Evolutionary conservation across 2,797 vertebrate genomes (phyloP).

Genomic region (Ctenopoma multispine): DNA sequence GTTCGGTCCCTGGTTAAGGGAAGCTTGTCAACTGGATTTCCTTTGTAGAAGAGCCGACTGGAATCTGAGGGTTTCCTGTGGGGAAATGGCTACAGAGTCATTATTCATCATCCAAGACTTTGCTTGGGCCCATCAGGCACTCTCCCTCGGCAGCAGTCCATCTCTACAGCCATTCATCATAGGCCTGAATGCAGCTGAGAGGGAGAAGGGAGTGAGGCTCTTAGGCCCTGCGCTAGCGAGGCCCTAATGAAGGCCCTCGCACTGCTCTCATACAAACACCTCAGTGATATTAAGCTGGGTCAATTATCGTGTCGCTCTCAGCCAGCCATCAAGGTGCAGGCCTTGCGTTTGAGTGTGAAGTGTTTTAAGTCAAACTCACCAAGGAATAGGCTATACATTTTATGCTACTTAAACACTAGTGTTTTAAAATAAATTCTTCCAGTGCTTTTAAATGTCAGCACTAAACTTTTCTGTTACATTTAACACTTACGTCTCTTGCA

Average conservation of each 20-base stretch:
- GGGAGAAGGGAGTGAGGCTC: constrained; percentile 59
- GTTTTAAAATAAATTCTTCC: constrained; percentile 46
- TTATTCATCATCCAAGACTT: constrained; percentile 84
- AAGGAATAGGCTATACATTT: constrained; percentile 55
- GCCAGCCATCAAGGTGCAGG: constrained; percentile 72
- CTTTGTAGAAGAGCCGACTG: constrained; percentile 67
- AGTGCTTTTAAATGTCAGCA: constrained; percentile 50
- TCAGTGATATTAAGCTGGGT: constrained; percentile 84
- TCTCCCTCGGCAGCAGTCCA: constrained; percentile 82
- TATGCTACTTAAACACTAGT: constrained; percentile 45
- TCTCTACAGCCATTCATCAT: constrained; percentile 82
- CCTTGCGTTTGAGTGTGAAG: constrained; percentile 57
- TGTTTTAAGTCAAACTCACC: constrained; percentile 59
- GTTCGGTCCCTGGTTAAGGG: constrained; percentile 70
- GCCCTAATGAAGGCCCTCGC: constrained; percentile 75
- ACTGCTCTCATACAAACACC: constrained; percentile 69
- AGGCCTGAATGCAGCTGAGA: constrained; percentile 72
- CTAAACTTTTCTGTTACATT: constrained; percentile 32
- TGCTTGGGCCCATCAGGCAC: constrained; percentile 70
- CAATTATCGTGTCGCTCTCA: constrained; percentile 79
- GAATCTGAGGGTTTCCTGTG: constrained; percentile 76
- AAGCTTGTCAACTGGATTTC: constrained; percentile 70
- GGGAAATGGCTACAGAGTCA: constrained; percentile 73
- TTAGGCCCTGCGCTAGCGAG: constrained; percentile 63
- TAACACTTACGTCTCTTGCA: constrained; percentile 5